A percentile compares a stretch with the other conserved stretches of the same genome.
These are phyloP conservation scores for Anoplophora glabripennis DNA, from an alignment of 1,140 invertebrate genomes.

Conservation along the genomic window DNA sequence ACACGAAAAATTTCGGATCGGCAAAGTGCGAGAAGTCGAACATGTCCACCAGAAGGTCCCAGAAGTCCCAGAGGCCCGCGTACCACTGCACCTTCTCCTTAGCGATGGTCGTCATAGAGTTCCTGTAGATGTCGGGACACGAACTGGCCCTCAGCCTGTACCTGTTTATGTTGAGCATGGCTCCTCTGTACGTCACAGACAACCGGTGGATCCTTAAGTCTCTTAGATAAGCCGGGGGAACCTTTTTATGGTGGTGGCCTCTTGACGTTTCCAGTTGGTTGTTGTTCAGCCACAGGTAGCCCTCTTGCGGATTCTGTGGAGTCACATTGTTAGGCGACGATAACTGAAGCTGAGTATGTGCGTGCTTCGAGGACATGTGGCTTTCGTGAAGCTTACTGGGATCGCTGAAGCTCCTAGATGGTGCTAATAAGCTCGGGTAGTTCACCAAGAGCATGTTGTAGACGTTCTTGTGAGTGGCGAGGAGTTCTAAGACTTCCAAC, in stretches of 20 bases:
- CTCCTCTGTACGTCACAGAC: constrained; percentile 78
- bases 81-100: constrained; percentile 73
- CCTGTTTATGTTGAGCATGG: constrained; percentile 80
- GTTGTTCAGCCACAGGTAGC: constrained; percentile 54
- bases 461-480: constrained; percentile 67
- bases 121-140: constrained; percentile 83
- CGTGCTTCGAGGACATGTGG: constrained; percentile 36
- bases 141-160: constrained; percentile 79
- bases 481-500: constrained; percentile 67
- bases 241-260: constrained; percentile 49
- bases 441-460: constrained; percentile 70
- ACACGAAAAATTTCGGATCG: constrained; percentile 72
- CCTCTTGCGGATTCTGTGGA: constrained; percentile 44
- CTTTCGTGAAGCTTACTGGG: constrained; percentile 55
- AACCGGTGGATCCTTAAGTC: constrained; percentile 69
- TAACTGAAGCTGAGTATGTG: constrained; percentile 30
- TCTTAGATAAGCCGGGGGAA: constrained; percentile 64
- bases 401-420: constrained; percentile 70
- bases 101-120: constrained; percentile 83
- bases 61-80: constrained; percentile 70
- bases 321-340: constrained; percentile 40
- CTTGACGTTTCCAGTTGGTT: constrained; percentile 41
- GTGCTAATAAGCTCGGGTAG: constrained; percentile 68
- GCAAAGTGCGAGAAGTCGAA: constrained; percentile 76
- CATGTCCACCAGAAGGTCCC: constrained; percentile 72